Conservation (phyloP, 2,113 vertebrate genomes). For the Semicossyphus pulcher region DNA sequence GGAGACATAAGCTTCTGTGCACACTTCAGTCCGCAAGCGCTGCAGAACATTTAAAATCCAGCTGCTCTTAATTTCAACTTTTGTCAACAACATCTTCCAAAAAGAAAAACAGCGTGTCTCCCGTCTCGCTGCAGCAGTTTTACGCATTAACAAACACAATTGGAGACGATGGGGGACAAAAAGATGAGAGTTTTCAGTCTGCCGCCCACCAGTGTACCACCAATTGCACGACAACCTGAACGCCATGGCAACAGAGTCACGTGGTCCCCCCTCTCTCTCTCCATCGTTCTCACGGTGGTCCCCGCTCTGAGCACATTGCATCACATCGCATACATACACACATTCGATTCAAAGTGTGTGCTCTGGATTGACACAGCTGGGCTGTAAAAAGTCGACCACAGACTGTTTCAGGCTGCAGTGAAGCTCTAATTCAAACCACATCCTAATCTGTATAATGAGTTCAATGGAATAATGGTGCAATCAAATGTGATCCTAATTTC, state of each 20-base stretch:
- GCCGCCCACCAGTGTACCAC: conserved; percentile 57
- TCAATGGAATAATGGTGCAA: background rate
- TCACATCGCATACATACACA: conserved; percentile 32
- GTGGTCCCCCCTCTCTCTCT: conserved; percentile 45
- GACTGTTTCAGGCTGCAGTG: background rate
- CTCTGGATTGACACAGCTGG: background rate
- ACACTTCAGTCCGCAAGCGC: background rate
- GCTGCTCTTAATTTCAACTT: no score
- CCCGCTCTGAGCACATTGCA: conserved; percentile 53
- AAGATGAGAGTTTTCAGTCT: conserved; percentile 42
- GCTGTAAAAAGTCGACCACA: background rate
- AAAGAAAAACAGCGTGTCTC: background rate
- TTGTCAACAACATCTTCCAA: no score
- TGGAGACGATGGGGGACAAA: background rate
- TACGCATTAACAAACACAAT: conserved; percentile 2
- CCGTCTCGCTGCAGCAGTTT: conserved; percentile 9
- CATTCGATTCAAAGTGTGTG: background rate
- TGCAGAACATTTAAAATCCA: background rate
- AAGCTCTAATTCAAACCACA: background rate
- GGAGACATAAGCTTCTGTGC: background rate
- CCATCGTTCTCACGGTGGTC: conserved; percentile 60
- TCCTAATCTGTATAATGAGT: background rate
- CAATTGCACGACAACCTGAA: conserved; percentile 71
- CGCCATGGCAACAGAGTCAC: conserved; percentile 81
- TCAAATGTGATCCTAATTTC: conserved; percentile 8